Evolutionary conservation across 1,140 invertebrate genomes (phyloP), one percentile per base, ranked within the genome.

Genomic region (Rhopalosiphum padi): DNA sequence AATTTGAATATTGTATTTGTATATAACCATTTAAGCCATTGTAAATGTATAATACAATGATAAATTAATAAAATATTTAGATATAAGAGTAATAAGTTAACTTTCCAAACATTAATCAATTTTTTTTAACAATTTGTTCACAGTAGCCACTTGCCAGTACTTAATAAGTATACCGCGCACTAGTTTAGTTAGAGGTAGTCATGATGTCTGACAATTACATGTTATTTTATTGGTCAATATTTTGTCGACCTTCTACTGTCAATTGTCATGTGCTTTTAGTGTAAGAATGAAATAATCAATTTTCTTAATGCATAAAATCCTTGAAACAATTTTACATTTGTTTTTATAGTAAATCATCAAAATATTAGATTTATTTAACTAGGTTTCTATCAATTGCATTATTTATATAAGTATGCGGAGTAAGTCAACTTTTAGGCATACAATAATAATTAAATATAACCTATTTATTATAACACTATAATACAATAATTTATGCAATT

Each of bases 251-350:
- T 83, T 83, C 82, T 37, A 37, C 35, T 83, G 6, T 83, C 82
- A 83, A 83, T 37, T 35, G 35, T 83, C 60, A 77, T 77, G 82
- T 37, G n/a, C 21, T 83, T 41, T 83, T 83, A 83, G 82, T 23
- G 82, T 46, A 87, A n/a, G 15, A 87, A 85, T 85, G 30, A 46
- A 43, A 46, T 87, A 87, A 87, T 87, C 43, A 46, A 87, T 87
- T 87, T 87, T 46, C 85, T 30, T 30, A 46, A 43, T 43, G 23
- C 25, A 86, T 11, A 9, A 86, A 46, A 43, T 86, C 83, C 83
- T 46, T 87, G 41, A 87, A 30, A 87, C 25, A 30, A 87, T 87
- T 48, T 87, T 46, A 87, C 15, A 30, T 21, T 18, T 41, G 35
- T 85, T 85, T 41, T 68, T 68, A n/a, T 30, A 68, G 11, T 77